These are phyloP conservation scores for Cyclophora albipunctata DNA, from an alignment of 2,888 invertebrate species.

Conservation along the genomic window DNA sequence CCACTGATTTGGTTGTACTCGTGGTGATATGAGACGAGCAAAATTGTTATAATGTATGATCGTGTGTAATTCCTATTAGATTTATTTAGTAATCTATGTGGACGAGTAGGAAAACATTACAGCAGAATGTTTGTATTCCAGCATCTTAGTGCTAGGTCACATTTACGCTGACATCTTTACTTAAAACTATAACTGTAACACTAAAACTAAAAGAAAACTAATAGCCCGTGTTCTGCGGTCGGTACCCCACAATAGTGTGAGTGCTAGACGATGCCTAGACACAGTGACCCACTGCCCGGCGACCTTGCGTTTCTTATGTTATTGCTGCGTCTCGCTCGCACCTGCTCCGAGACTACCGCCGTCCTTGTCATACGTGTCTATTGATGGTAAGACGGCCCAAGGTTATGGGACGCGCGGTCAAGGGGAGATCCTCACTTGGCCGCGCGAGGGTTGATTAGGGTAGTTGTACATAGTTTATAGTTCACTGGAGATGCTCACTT, in stretches of 20 bases:
- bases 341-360: conserved; percentile 22
- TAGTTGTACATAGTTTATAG: background rate
- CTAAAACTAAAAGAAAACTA: no score
- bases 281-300: conserved; percentile 68
- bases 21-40: no score
- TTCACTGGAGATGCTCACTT: background rate
- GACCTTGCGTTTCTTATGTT: conserved; percentile 73
- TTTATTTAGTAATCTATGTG: no score
- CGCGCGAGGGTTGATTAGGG: no score
- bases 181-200: no score
- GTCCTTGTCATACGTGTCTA: conserved; percentile 51
- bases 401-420: conserved; percentile 29
- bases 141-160: no score
- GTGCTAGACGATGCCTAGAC: conserved; percentile 72
- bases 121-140: no score
- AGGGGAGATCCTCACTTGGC: conserved; percentile 8
- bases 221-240: conserved; percentile 28
- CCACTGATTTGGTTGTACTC: no score
- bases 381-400: conserved; percentile 58
- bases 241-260: conserved; percentile 49
- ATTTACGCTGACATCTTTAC: no score
- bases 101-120: no score
- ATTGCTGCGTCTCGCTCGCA: conserved; percentile 46
- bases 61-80: no score
- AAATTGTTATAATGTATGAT: no score